Evolutionary conservation across 2,888 invertebrate genomes (phyloP).

Genomic region (Ischnura elegans): DNA sequence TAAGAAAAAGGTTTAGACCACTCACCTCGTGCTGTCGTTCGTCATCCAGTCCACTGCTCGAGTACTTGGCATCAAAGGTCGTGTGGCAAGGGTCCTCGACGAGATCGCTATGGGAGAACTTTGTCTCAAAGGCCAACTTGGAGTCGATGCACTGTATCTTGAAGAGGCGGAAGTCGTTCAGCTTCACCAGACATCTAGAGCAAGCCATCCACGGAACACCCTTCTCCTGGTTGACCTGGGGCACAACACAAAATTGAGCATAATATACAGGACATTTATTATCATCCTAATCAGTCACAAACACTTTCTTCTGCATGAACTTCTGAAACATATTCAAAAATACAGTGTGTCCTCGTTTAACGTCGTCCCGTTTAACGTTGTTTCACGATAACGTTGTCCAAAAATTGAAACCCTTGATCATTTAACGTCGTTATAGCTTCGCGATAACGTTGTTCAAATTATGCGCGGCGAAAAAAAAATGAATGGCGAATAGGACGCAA

Average conservation of each 20-base stretch:
- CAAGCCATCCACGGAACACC: neutral
- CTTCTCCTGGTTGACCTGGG: neutral
- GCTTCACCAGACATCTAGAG: neutral
- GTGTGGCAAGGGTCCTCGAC: neutral
- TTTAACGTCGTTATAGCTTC: no score
- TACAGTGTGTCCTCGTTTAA: no score
- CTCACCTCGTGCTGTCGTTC: neutral
- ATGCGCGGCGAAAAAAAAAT: no score
- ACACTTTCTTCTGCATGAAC: no score
- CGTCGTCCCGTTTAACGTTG: no score
- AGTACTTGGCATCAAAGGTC: neutral
- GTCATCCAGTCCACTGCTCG: neutral
- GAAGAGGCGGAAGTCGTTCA: constrained; percentile 26
- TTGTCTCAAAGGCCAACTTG: neutral
- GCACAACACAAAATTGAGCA: neutral
- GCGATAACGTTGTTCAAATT: no score
- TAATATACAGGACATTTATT: neutral
- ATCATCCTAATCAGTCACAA: no score
- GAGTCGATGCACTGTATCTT: constrained; percentile 4
- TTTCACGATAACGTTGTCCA: no score
- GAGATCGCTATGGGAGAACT: neutral
- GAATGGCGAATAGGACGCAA: no score
- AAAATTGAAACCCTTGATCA: no score
- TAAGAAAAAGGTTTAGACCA: no score
- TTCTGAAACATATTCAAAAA: no score